These are phyloP conservation scores for Epistrophella euchroma DNA, from an alignment of 2,888 invertebrate species.

Conservation along the genomic window DNA sequence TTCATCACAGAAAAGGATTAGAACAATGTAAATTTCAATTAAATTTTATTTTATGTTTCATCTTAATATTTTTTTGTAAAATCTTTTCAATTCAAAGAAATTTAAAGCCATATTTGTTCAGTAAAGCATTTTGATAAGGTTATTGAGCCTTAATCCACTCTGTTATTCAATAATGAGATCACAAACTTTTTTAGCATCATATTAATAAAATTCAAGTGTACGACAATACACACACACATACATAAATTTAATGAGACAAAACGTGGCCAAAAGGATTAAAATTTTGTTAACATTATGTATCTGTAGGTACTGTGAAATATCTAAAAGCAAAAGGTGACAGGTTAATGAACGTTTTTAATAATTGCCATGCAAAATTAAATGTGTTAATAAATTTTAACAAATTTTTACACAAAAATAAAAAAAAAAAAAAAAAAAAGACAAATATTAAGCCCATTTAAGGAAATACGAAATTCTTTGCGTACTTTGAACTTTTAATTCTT, in stretches of 20 bases:
- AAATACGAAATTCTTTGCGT: slow-evolving; percentile 6
- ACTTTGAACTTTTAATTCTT: slow-evolving; percentile 28
- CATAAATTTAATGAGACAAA: neutral
- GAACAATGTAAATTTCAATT: neutral
- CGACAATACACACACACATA: neutral
- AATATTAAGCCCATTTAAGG: slow-evolving; percentile 3
- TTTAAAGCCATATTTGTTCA: neutral
- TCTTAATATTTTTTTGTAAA: neutral
- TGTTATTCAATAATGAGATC: slow-evolving; percentile 57
- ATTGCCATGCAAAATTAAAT: slow-evolving; percentile 7
- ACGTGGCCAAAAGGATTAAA: slow-evolving; percentile 21
- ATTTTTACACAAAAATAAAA: slow-evolving; percentile 16
- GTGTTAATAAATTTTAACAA: slow-evolving; percentile 34
- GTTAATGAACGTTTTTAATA: slow-evolving; percentile 24
- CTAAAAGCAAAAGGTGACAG: slow-evolving; percentile 20
- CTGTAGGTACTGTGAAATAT: neutral
- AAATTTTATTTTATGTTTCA: neutral
- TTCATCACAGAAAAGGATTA: neutral
- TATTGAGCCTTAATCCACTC: neutral
- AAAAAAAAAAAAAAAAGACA: neutral
- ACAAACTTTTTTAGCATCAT: slow-evolving; percentile 21
- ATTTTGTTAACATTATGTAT: neutral
- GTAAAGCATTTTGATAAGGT: neutral
- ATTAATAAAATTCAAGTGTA: slow-evolving; percentile 12
- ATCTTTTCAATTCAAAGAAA: neutral